Evolutionary conservation across 2,888 invertebrate genomes (phyloP), one percentile per base, ranked within the genome.

Genomic region (Lasioglossum lativentre): DNA sequence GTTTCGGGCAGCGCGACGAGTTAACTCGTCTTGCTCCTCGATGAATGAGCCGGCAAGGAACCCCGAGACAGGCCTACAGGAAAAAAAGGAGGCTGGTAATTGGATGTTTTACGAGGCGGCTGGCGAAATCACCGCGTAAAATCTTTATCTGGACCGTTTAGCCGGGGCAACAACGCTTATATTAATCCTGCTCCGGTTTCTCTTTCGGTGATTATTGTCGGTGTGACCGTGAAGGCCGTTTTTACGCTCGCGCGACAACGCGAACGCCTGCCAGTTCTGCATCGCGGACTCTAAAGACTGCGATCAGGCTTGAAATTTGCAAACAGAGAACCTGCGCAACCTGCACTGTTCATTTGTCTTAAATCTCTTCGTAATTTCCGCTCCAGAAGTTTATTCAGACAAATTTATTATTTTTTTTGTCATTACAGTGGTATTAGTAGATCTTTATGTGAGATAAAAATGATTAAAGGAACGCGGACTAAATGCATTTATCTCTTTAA

Each of bases 101-200:
- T 89, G 80, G 83, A 83, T 86, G 87, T 89, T 88, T 88, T 80
- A 87, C 85, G 83, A 84, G 52, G 75, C 75, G 71, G 75, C 80
- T 78, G 70, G 79, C 75, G 78, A 86, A 89, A 83, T 38, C 79
- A 40, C 56, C 63, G 72, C 75, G 82, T 85, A 85, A 72, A 89
- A 80, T 68, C 66, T 75, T 73, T 14, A 19, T 40, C 45, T 34
- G n/a, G 45, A 66, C 63, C 71, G 68, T 75, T 71, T 52, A 80
- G 27, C 47, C 30, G 23, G 52, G 45, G 74, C 52, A 72, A 75
- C 77, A 72, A 74, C 83, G 75, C 81, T 80, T 76, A 73, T 80
- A 80, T 80, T 80, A 86, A 89, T 86, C 83, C 75, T 70, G 47
- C 59, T 30, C 80, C 38, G 72, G 45, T 42, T 74, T 66, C 42